Evolutionary conservation across 2,888 invertebrate genomes (phyloP).

Genomic region (Ernsta delagoae): DNA sequence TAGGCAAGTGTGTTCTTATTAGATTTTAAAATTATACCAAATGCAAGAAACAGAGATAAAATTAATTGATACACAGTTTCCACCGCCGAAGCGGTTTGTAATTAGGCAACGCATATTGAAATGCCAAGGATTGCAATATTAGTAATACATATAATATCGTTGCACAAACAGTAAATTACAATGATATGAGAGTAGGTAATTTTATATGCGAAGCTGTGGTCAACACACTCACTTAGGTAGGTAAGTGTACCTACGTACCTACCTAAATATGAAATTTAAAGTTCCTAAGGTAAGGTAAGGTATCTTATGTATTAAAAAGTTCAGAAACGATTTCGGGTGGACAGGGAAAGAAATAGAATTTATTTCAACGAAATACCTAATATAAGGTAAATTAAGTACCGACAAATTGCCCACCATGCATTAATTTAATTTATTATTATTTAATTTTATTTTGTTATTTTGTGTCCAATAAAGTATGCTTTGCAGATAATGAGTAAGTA

Average conservation of each 20-base stretch:
- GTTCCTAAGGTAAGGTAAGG: not conserved
- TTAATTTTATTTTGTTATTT: too few species aligned
- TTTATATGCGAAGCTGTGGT: conserved; percentile 8
- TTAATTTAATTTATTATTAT: too few species aligned
- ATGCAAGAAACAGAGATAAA: conserved; percentile 8
- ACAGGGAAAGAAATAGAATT: too few species aligned
- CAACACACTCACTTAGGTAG: not conserved
- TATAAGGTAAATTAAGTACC: too few species aligned
- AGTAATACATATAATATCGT: conserved; percentile 4
- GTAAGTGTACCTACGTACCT: not conserved
- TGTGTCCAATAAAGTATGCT: too few species aligned
- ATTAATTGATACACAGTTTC: conserved; percentile 17
- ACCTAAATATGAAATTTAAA: conserved; percentile 8
- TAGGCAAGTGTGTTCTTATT: not conserved
- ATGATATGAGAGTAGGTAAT: conserved; percentile 18
- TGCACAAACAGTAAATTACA: conserved; percentile 15
- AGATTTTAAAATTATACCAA: conserved; percentile 3
- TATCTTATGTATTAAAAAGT: too few species aligned
- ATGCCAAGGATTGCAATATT: conserved; percentile 17
- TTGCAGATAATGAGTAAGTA: too few species aligned
- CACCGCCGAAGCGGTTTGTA: conserved; percentile 9
- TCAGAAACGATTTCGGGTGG: too few species aligned
- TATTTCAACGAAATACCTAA: too few species aligned
- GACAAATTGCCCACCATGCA: too few species aligned
- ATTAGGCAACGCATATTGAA: conserved; percentile 17